Evolutionary conservation across 2,888 invertebrate genomes (phyloP).

Genomic region (Nowickia ferox): DNA sequence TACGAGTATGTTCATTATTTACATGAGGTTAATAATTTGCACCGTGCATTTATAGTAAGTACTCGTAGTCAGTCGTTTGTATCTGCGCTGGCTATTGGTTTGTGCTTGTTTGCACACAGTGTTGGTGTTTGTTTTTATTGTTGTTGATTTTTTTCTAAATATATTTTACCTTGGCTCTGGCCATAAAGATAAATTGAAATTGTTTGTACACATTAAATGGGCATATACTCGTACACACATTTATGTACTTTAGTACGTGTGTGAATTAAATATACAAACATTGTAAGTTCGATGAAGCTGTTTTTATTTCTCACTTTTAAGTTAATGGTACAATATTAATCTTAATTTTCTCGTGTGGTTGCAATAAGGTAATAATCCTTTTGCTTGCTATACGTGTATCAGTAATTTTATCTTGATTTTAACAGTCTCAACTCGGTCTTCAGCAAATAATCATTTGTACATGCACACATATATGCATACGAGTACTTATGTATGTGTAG

Average conservation of each 20-base stretch:
- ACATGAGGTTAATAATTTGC: slow-evolving; percentile 56
- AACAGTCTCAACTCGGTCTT: slow-evolving; percentile 12
- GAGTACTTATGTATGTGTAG: not conserved
- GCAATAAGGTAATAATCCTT: slow-evolving; percentile 60
- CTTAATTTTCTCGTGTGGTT: slow-evolving; percentile 78
- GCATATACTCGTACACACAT: not conserved
- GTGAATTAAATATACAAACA: slow-evolving; percentile 24
- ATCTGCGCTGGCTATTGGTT: slow-evolving; percentile 6
- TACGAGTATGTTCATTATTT: slow-evolving; percentile 50
- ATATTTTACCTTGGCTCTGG: slow-evolving; percentile 35
- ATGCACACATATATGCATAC: not conserved
- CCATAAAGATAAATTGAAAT: slow-evolving; percentile 73
- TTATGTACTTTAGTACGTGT: not conserved
- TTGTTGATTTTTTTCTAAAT: slow-evolving; percentile 10
- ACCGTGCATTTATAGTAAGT: slow-evolving; percentile 24
- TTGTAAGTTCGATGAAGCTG: slow-evolving; percentile 60
- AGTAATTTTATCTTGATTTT: slow-evolving; percentile 55
- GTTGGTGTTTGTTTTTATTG: slow-evolving; percentile 22
- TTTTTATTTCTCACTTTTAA: slow-evolving; percentile 79
- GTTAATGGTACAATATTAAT: slow-evolving; percentile 80
- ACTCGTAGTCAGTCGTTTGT: slow-evolving; percentile 3
- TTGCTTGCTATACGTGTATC: slow-evolving; percentile 3
- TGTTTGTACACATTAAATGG: slow-evolving; percentile 13
- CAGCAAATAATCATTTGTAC: not conserved
- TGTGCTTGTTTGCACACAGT: slow-evolving; percentile 7